A percentile compares a stretch with the other conserved stretches of the same genome.
These are phyloP conservation scores for Ostrea denselamellosa DNA, from an alignment of 1,140 invertebrate genomes.

Conservation along the genomic window DNA sequence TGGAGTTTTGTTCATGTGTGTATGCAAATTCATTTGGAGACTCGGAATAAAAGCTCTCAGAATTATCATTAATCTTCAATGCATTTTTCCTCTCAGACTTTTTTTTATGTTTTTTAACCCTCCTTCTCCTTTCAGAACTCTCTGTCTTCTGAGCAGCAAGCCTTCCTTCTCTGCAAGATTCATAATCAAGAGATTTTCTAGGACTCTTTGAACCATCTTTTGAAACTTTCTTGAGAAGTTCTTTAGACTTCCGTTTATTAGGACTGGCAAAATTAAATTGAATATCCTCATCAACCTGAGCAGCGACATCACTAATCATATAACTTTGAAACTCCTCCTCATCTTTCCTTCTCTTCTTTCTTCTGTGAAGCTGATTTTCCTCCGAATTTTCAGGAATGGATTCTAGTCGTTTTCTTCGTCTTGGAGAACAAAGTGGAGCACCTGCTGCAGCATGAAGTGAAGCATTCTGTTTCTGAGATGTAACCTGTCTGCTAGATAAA, in stretches of 20 bases:
- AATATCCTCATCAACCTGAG: slow-evolving; percentile 35
- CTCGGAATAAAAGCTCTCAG: not conserved
- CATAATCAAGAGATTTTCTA: not conserved
- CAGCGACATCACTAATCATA: not conserved
- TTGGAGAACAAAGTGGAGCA: not conserved
- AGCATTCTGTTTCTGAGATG: not conserved
- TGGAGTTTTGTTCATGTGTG: not conserved
- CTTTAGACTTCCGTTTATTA: slow-evolving; percentile 9
- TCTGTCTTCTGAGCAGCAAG: no score
- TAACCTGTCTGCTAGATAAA: slow-evolving; percentile 9
- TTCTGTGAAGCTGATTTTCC: not conserved
- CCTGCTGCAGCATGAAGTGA: not conserved
- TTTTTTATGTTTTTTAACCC: not conserved
- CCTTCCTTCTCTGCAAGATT: not conserved
- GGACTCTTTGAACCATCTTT: not conserved
- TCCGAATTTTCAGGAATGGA: not conserved
- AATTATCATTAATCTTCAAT: not conserved
- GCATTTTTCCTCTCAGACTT: not conserved
- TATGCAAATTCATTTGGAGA: not conserved
- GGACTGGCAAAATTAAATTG: slow-evolving; percentile 31
- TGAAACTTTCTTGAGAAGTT: not conserved
- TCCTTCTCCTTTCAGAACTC: not conserved
- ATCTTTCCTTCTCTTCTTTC: slow-evolving; percentile 2
- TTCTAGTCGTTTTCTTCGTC: slow-evolving; percentile 7
- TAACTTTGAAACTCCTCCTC: slow-evolving; percentile 1